phyloP scores from a whole-genome alignment of 2,113 vertebrate genomes.

The Brevimyrus niger region DNA sequence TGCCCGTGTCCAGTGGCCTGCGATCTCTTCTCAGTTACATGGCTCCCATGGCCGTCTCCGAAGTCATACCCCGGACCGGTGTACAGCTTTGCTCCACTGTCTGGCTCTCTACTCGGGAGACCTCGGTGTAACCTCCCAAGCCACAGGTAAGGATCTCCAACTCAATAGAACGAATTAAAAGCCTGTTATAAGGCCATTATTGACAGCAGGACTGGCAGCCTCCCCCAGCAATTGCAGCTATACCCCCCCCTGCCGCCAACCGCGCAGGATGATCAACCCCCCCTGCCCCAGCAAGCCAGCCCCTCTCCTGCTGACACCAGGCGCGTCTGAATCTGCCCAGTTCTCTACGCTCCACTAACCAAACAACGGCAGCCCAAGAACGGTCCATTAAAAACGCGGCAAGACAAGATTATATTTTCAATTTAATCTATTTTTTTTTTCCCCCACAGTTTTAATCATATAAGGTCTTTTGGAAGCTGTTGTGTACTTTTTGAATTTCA shows the following conservation, averaged over 20 bases:
- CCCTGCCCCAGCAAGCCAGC: neutral
- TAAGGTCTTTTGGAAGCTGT: neutral
- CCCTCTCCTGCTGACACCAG: neutral
- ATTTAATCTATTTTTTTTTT: neutral
- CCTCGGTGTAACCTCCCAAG: neutral
- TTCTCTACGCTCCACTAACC: neutral
- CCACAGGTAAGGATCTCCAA: neutral
- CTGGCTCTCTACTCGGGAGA: neutral
- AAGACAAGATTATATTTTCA: neutral
- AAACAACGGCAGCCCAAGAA: neutral
- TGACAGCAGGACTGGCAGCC: neutral
- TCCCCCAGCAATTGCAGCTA: neutral
- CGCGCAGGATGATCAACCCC: neutral
- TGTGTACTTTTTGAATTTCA: neutral
- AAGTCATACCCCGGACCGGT: neutral
- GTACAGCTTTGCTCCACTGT: neutral
- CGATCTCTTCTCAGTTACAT: neutral
- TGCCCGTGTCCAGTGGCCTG: neutral
- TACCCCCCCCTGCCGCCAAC: neutral
- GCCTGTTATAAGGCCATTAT: constrained; percentile 12
- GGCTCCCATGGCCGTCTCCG: neutral
- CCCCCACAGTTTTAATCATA: neutral
- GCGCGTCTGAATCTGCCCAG: neutral
- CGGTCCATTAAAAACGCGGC: neutral
- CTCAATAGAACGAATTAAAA: constrained; percentile 17